Evolutionary conservation across 2,888 invertebrate species (phyloP), one percentile per base, ranked within the genome.

Genomic region (Drosophila limbata): DNA sequence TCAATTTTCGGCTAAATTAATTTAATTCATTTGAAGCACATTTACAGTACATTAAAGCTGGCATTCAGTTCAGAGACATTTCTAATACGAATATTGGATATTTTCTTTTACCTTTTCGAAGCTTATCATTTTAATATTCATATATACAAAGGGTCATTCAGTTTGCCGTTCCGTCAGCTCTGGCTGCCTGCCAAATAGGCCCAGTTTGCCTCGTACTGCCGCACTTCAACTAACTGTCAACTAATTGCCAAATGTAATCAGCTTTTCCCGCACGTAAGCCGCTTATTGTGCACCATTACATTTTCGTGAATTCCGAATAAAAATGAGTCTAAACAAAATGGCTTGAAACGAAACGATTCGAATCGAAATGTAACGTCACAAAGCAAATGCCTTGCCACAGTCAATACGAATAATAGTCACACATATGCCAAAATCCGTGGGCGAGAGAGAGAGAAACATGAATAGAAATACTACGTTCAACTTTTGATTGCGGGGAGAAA

Each of bases 221-320:
- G 50, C 62, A 69, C 69, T 73, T 68, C 56, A 59, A 59, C 69
- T 64, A 73, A 69, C 80, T 83, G 85, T 69, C 83, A 81, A 84
- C 88, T 84, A 84, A 84, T 84, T 88, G 86, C 79, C 77, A 86
- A 84, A 81, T 79, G 74, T 88, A 88, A 84, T 88, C 86, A 86
- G 84, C 84, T 84, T 84, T 84, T 69, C 66, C 60, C 70, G 50
- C 81, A 72, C 79, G 64, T 84, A 84, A 84, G 86, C 86, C 70
- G 84, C 84, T 84, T 84, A 84, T 68, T 81, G 76, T 85, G 81
- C 69, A 69, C 88, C 88, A 88, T 83, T 83, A 81, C 45, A 79
- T 87, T 84, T 77, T 74, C 68, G 69, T 64, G 62, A 75, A 65
- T 69, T 66, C 40, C 67, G 60, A 68, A 81, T 73, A 83, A 89